Evolutionary conservation across 2,797 vertebrate species (phyloP), one percentile per base, ranked within the genome.

Genomic region (Vireo griseus): DNA sequence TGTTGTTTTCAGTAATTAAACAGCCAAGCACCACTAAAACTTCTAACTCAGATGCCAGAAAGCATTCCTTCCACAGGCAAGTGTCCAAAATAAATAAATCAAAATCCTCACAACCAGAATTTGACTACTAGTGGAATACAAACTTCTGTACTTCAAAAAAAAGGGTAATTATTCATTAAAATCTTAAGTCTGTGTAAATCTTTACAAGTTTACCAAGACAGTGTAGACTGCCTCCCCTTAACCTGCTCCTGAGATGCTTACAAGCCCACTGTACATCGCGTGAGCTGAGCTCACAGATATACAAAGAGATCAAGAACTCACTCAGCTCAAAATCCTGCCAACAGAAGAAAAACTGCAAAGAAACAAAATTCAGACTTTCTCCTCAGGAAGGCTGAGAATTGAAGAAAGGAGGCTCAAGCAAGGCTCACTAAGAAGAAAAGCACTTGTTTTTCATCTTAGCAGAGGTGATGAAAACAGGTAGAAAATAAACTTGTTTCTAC

Each of bases 1-100:
- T 33, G 24, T 35, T 90, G 73, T 82, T 90, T 86, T 65, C n/a
- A 45, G 80, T 86, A 82, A 81, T 88, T 93, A 94, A 95, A 68
- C 59, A 86, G 71, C 11, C 69, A 66, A 93, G 51, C 55, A 89
- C 44, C 9, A 1, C 40, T 54, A 55, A 44, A 85, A 45, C 42
- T 61, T 88, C 37, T 67, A 77, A 77, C 20, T 57, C 63, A 58
- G n/a, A 73, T 12, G 33, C 54, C 82, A 93, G 47, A 68, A 84
- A 39, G 6, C 68, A 74, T 68, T 85, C 73, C 44, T 65, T 88
- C 54, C 37, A 39, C 14, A 65, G 61, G n/a, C n/a, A 94, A 86
- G 26, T 6, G 37, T 74, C 61, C 19, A 82, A 79, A 84, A 25
- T 16, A 71, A 35, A 39, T 33, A 26, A 40, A 58, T 13, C 54